Conservation (phyloP, 1,140 invertebrate genomes). For the Drosophila miranda region DNA sequence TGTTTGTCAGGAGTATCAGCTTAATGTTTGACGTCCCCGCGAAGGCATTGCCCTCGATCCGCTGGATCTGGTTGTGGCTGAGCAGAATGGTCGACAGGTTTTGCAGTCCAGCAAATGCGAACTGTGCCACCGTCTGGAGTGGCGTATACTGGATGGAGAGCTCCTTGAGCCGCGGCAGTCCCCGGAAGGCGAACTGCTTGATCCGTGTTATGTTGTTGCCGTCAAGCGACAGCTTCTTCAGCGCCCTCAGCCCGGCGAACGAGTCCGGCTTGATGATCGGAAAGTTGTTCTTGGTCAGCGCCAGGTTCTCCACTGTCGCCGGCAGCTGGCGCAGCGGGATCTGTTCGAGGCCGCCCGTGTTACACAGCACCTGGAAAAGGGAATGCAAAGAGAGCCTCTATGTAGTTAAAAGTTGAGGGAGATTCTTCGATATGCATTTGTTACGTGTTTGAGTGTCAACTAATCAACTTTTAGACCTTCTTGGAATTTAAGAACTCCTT, state of each 20-base stretch:
- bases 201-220: conserved; percentile 91
- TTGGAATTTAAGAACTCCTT: no score
- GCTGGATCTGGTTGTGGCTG: conserved; percentile 89
- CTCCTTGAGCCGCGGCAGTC: conserved; percentile 88
- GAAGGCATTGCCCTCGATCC: conserved; percentile 91
- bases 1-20: conserved; percentile 88
- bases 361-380: conserved; percentile 89
- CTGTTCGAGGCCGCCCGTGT: conserved; percentile 90
- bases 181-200: conserved; percentile 91
- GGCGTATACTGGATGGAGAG: conserved; percentile 92
- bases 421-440: no score
- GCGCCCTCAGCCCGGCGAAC: conserved; percentile 87
- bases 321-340: conserved; percentile 89
- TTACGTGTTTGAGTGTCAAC: no score
- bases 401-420: neutral
- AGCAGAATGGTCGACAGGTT: conserved; percentile 90
- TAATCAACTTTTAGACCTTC: no score
- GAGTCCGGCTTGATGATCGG: conserved; percentile 90
- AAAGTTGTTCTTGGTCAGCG: conserved; percentile 91
- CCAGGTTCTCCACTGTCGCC: conserved; percentile 89
- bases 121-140: conserved; percentile 88
- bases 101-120: conserved; percentile 91
- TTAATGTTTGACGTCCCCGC: conserved; percentile 91
- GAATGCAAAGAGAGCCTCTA: conserved; percentile 15
- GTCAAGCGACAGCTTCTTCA: conserved; percentile 90